These are phyloP conservation scores for Maconellicoccus hirsutus DNA, from an alignment of 1,140 invertebrate species.

Conservation along the genomic window DNA sequence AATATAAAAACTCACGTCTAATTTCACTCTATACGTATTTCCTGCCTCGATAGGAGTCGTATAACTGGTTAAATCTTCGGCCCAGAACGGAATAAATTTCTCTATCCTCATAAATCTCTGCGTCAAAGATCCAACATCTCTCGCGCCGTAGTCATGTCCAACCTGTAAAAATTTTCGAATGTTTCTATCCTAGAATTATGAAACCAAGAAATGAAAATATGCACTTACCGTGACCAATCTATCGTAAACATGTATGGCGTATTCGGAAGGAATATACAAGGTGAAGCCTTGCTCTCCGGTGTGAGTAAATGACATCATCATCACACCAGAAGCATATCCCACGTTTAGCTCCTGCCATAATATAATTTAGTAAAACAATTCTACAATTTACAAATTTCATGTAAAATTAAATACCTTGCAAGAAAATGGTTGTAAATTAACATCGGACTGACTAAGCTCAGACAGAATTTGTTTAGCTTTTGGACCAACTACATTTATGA, in stretches of 20 bases:
- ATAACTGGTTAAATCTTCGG: constrained; percentile 55
- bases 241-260: constrained; percentile 68
- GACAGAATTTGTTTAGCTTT: constrained; percentile 56
- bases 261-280: constrained; percentile 65
- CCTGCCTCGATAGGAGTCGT: constrained; percentile 70
- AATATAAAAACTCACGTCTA: constrained; percentile 38
- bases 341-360: constrained; percentile 50
- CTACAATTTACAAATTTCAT: background rate
- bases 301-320: constrained; percentile 68
- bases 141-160: constrained; percentile 51
- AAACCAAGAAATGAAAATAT: too few relatives aligned
- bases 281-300: constrained; percentile 75
- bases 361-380: constrained; percentile 1
- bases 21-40: constrained; percentile 55
- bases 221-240: constrained; percentile 44
- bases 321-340: constrained; percentile 61
- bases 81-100: constrained; percentile 49
- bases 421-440: constrained; percentile 59
- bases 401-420: constrained; percentile 42
- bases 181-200: background rate
- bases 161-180: constrained; percentile 32
- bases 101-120: constrained; percentile 58
- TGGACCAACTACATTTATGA: constrained; percentile 72
- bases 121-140: constrained; percentile 62
- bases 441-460: constrained; percentile 52